phyloP scores from a whole-genome alignment of 2,797 vertebrate species.

The Falco naumanni region DNA sequence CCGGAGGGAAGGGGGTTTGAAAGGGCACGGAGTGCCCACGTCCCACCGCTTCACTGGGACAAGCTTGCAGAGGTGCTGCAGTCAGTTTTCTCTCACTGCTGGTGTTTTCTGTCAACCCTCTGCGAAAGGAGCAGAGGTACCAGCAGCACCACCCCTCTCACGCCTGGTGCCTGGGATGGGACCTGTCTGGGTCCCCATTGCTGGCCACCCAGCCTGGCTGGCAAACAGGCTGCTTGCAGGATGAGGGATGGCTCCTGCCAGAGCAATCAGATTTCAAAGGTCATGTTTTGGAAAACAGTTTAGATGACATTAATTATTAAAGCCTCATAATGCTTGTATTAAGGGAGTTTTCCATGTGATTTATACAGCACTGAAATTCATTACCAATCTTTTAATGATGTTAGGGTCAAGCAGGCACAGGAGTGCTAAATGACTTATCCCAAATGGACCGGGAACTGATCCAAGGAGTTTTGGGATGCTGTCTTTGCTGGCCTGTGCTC shows the following conservation, averaged over 20 bases:
- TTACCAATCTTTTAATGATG: constrained; percentile 4
- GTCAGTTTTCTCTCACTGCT: rapidly evolving
- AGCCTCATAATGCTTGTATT: not conserved
- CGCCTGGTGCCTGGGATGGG: rapidly evolving
- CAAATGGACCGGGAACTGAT: not conserved
- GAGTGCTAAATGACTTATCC: not conserved
- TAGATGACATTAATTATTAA: constrained; percentile 38
- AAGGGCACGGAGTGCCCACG: not conserved
- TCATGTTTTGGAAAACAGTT: constrained; percentile 25
- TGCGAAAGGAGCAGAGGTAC: not conserved
- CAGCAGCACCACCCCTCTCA: rapidly evolving
- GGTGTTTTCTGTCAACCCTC: not conserved
- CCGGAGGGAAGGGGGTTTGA: not conserved
- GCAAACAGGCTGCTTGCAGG: not conserved
- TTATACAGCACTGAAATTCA: constrained; percentile 37
- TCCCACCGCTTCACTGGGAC: rapidly evolving
- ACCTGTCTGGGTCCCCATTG: not conserved
- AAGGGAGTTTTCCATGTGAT: not conserved
- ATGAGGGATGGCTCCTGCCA: constrained; percentile 1
- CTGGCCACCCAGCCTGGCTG: not conserved
- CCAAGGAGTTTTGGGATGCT: not conserved
- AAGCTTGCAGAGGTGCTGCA: not conserved
- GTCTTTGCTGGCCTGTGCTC: not conserved
- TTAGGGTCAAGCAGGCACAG: not conserved
- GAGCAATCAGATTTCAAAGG: constrained; percentile 9